Evolutionary conservation across 2,113 vertebrate genomes (phyloP).

Genomic region (Etia nguti): DNA sequence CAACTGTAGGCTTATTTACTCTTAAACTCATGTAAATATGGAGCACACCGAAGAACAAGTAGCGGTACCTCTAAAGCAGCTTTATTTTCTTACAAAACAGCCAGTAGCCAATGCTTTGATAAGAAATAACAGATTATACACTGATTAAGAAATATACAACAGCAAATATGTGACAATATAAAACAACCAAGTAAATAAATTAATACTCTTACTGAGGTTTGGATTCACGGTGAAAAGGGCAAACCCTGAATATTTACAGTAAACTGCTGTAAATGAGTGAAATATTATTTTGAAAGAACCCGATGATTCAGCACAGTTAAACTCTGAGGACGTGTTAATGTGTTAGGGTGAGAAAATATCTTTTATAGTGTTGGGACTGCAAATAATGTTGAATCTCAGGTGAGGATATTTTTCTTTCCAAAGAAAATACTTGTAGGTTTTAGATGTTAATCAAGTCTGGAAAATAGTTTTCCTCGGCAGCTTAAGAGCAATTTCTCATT

Average conservation of each 20-base stretch:
- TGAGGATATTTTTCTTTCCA: background rate
- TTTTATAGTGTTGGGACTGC: background rate
- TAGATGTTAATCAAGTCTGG: background rate
- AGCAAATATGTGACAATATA: conserved; percentile 25
- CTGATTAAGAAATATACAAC: conserved; percentile 49
- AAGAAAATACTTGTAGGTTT: background rate
- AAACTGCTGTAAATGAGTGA: background rate
- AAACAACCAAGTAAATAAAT: conserved; percentile 60
- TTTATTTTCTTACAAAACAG: conserved; percentile 56
- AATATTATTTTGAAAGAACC: background rate
- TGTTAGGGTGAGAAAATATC: background rate
- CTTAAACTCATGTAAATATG: background rate
- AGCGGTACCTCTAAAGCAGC: background rate
- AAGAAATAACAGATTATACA: conserved; percentile 25
- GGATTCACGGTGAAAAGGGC: background rate
- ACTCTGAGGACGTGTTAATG: background rate
- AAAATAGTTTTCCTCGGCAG: background rate
- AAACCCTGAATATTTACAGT: background rate
- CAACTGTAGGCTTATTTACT: background rate
- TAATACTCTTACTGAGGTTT: conserved; percentile 32
- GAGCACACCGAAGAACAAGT: background rate
- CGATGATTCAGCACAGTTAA: background rate
- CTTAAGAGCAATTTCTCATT: background rate
- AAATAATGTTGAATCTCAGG: background rate
- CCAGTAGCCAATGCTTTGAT: conserved; percentile 11